These are phyloP conservation scores for Volucella inflata DNA, from an alignment of 2,888 invertebrate species.

Conservation along the genomic window DNA sequence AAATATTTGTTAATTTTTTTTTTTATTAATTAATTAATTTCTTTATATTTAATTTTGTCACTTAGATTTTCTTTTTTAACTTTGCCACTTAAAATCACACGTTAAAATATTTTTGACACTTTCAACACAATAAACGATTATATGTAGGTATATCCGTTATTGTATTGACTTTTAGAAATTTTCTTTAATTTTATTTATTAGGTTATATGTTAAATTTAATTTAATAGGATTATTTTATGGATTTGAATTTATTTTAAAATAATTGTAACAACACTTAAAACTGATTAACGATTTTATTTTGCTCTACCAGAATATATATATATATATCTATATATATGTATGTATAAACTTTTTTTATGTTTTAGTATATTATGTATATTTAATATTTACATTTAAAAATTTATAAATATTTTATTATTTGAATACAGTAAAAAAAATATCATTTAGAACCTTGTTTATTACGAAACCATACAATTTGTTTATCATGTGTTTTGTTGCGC, in stretches of 20 bases:
- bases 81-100: constrained; percentile 28
- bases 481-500: constrained; percentile 35
- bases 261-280: constrained; percentile 74
- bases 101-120: constrained; percentile 32
- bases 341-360: constrained; percentile 28
- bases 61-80: not conserved
- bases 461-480: constrained; percentile 67
- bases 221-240: constrained; percentile 12
- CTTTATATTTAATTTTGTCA: constrained; percentile 3
- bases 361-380: constrained; percentile 13
- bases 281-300: constrained; percentile 69
- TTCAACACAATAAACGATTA: constrained; percentile 48
- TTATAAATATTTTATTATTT: not conserved
- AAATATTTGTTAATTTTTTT: constrained; percentile 24
- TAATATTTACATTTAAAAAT: constrained; percentile 32
- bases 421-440: constrained; percentile 48
- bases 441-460: constrained; percentile 70
- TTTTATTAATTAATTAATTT: constrained; percentile 7
- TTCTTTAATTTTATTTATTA: constrained; percentile 9
- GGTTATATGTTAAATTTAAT: constrained; percentile 9
- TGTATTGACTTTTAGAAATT: constrained; percentile 7
- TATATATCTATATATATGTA: constrained; percentile 22
- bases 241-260: constrained; percentile 36
- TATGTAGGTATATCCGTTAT: not conserved
- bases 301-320: constrained; percentile 7